Percentiles rank a stretch among this genome's conserved stretches.
Conservation (phyloP, 2,797 vertebrate species). For the Odontamblyopus lacepedii region DNA sequence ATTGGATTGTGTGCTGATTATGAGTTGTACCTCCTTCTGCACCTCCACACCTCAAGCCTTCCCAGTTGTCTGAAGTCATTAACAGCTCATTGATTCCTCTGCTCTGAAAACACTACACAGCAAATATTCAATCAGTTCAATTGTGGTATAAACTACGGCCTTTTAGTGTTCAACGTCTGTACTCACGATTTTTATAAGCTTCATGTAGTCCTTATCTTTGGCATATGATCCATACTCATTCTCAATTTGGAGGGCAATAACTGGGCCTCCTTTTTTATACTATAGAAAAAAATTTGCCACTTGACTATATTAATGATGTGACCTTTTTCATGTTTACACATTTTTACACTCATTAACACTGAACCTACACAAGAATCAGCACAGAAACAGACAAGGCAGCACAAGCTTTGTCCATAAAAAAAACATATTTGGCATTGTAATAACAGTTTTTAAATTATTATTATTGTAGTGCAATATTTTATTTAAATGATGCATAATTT, state of each 20-base stretch:
- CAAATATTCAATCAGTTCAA: background rate
- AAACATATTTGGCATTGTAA: too few species aligned
- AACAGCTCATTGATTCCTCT: slow-evolving; percentile 87
- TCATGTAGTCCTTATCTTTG: slow-evolving; percentile 86
- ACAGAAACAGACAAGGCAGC: too few species aligned
- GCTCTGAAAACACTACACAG: slow-evolving; percentile 79
- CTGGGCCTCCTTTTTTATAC: slow-evolving; percentile 88
- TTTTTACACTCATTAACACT: background rate
- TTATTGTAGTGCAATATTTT: too few species aligned
- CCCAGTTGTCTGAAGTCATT: slow-evolving; percentile 86
- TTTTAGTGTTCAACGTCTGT: background rate
- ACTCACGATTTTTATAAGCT: slow-evolving; percentile 83
- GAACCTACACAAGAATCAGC: background rate
- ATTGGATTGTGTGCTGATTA: background rate
- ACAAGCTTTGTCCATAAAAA: too few species aligned
- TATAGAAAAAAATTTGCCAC: slow-evolving; percentile 38
- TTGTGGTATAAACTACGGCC: background rate
- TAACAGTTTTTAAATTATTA: too few species aligned
- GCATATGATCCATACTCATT: slow-evolving; percentile 93
- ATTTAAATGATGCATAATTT: too few species aligned
- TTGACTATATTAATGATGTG: background rate
- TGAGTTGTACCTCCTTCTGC: slow-evolving; percentile 82
- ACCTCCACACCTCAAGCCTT: slow-evolving; percentile 76
- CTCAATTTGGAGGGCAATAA: slow-evolving; percentile 92
- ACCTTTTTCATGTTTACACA: too few species aligned